Base-by-base conservation (phyloP, 2,888 invertebrate species). In the Xylophagus ater region DNA sequence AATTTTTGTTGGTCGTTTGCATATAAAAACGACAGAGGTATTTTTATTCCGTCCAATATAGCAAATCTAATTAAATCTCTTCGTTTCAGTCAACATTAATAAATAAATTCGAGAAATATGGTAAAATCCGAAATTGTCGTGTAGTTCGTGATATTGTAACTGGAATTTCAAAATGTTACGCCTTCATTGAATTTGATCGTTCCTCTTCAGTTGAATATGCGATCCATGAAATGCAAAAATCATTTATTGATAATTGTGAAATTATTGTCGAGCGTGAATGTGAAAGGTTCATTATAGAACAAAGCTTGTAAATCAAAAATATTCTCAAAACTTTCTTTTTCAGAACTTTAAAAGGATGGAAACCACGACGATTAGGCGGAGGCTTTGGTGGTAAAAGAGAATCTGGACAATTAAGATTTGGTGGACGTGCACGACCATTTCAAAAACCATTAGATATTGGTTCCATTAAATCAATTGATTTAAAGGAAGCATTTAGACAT, bases 391-490 rank as follows among this genome's bases (percentile, higher is more conserved):
- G 90, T 0, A 74, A 72, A 47, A 87, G 83, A 53, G 84, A 86
- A 59, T 82, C 89, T 0, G 90, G 90, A 0, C 90, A 92, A 56
- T 66, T 90, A 28, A 63, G 90, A 43, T 92, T 90, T 67, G 90
- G 90, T 2, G 81, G 90, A 31, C 71, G 74, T 50, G 81, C 81
- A 38, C 67, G 84, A 50, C 86, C 85, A 1, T 89, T 85, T 56
- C 75, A 68, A 49, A 75, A 70, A 57, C 82, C 82, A 3, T 73
- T 75, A 29, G 51, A 62, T 44, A 47, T 66, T 19, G 58, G 15
- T 9, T n/a, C n/a, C n/a, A 14, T 17, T 8, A 15, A 14, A 17
- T 25, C 42, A 12, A 60, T 49, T 3, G 35, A 40, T 25, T 33
- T 58, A 8, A 53, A 54, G 40, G 58, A 61, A 46, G 17, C 34